Evolutionary conservation across 1,140 invertebrate genomes (phyloP), one percentile per base, ranked within the genome.

Genomic region (Brevipalpus yothersi): DNA sequence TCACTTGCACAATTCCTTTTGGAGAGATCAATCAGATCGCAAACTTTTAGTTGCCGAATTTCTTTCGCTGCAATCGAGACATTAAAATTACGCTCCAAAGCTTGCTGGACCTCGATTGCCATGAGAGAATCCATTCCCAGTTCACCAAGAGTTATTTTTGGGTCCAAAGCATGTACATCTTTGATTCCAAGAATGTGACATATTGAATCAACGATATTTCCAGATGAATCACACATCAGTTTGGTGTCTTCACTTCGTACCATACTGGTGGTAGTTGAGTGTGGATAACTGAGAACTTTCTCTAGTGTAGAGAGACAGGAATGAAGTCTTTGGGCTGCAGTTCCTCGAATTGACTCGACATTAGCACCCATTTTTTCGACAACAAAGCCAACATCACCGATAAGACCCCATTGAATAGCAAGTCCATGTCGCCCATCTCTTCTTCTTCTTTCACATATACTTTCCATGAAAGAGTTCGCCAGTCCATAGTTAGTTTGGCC

Each of bases 351-450:
- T 59, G 86, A 84, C 0, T 80, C 84, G 13, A 92, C 85, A 68
- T 89, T 88, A 49, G 82, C 79, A 19, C 23, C 51, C 12, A 53
- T 21, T 53, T 53, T 53, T 94, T 65, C 78, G 80, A 4, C 95
- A 73, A 42, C 82, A 40, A 96, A 73, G 60, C 92, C 93, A 19
- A 96, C 93, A 72, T 97, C 92, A 62, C 89, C 91, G 67, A 97
- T 87, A 49, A 89, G 89, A 64, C 93, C 93, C 91, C 92, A 97
- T 71, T 97, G 92, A 63, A 97, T 88, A 23, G 91, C 87, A n/a
- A 92, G 67, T 61, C 72, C 76, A 67, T 69, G 83, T 42, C 89
- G 67, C 5, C 76, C 86, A 67, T 80, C 79, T 53, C 64, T 45
- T 12, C 13, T n/a, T 53, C 51, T 53, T 21, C 21, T 21, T 5